Percentiles rank a stretch among this genome's conserved stretches.
These are phyloP conservation scores for Epizoanthus scotinus DNA, from an alignment of 92 coral and sea anemone species.

Conservation along the genomic window DNA sequence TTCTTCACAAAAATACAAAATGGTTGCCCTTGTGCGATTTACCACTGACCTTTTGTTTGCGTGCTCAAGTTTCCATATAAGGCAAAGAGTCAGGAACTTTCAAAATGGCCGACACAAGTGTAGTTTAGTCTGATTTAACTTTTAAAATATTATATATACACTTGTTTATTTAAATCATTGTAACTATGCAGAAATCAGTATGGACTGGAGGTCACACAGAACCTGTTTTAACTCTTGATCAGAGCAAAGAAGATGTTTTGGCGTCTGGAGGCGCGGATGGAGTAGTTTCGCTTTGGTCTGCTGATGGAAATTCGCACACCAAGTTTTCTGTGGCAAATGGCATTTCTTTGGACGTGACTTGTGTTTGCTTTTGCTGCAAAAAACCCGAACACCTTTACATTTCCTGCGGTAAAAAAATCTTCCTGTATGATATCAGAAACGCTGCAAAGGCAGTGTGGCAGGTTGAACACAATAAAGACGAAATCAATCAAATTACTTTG, in stretches of 20 bases:
- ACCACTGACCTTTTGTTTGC: too few species aligned
- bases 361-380: constrained; percentile 70
- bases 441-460: constrained; percentile 56
- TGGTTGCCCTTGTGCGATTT: too few species aligned
- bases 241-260: constrained; percentile 74
- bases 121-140: not conserved
- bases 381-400: constrained; percentile 74
- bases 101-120: not conserved
- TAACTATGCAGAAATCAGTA: constrained; percentile 56
- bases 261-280: constrained; percentile 94
- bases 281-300: constrained; percentile 76
- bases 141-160: not conserved
- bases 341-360: constrained; percentile 51
- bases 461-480: constrained; percentile 79
- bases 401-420: constrained; percentile 77
- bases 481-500: constrained; percentile 83
- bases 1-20: too few species aligned
- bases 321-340: constrained; percentile 41
- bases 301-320: constrained; percentile 66
- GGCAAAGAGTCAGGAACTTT: too few species aligned
- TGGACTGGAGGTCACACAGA: constrained; percentile 85
- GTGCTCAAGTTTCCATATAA: too few species aligned
- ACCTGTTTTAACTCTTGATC: constrained; percentile 78
- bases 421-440: constrained; percentile 75
- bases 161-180: too few species aligned